Conservation (phyloP, 2,888 invertebrate species). For the Atherix ibis region DNA sequence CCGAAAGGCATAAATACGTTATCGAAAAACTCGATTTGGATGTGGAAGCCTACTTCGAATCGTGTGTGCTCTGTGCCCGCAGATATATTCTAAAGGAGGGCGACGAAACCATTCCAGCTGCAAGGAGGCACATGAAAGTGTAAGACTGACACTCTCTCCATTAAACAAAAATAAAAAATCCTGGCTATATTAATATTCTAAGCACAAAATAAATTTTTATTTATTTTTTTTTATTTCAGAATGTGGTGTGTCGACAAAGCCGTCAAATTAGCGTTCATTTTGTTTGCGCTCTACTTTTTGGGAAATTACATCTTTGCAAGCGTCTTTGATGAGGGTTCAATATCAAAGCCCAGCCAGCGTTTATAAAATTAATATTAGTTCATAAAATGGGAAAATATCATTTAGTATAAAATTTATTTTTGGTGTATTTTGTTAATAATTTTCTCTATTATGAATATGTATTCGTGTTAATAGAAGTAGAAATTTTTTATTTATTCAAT, state of each 20-base stretch:
- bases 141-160: constrained; percentile 44
- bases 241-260: constrained; percentile 76
- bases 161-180: not conserved
- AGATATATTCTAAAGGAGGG: constrained; percentile 67
- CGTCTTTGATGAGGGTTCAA: too few relatives aligned
- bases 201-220: not conserved
- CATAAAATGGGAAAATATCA: too few relatives aligned
- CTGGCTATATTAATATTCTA: too few relatives aligned
- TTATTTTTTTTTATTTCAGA: constrained; percentile 37
- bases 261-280: constrained; percentile 50
- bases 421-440: too few relatives aligned
- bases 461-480: too few relatives aligned
- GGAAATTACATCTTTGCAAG: too few relatives aligned
- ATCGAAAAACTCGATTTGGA: constrained; percentile 51
- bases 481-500: too few relatives aligned
- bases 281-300: constrained; percentile 37
- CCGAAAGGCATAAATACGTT: constrained; percentile 49
- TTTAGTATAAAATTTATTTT: too few relatives aligned
- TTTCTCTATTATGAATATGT: too few relatives aligned
- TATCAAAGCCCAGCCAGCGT: too few relatives aligned
- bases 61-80: constrained; percentile 66
- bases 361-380: too few relatives aligned
- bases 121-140: constrained; percentile 64
- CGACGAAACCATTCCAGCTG: constrained; percentile 65
- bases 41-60: constrained; percentile 64